Evolutionary conservation across 2,888 invertebrate genomes (phyloP), one percentile per base, ranked within the genome.

Genomic region (Cerceris ruficornis): DNA sequence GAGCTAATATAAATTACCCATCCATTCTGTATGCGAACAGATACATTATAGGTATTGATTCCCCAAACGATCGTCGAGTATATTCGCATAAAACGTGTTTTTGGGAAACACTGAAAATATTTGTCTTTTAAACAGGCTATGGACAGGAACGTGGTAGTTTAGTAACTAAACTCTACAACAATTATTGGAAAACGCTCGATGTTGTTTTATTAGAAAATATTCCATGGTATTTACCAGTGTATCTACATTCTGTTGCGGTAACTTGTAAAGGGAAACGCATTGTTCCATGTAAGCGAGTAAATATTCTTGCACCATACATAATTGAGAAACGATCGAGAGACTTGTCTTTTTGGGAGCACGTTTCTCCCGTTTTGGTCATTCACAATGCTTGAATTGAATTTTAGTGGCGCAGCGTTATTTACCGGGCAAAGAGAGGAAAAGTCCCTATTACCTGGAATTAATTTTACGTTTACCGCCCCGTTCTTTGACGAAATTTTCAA

Each of bases 81-180:
- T 70, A 28, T 6, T 14, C 39, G 0, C 52, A n/a, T n/a, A 8
- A 15, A 0, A 8, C 7, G 6, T 43, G 0, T 9, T 58, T 8
- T 2, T 13, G 6, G 69, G 52, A 42, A 72, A 54, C 46, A 28
- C 11, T 17, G 17, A 14, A 41, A 11, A n/a, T 41, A 57, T 61
- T 55, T 75, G 0, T 49, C 13, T 54, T 15, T 4, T n/a, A n/a
- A 13, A 15, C 85, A 95, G 98, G 98, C 4, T 97, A 97, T 93
- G 98, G 98, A 0, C 97, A 98, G 93, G 98, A 98, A 92, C 95
- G 95, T 88, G 98, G 98, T 11, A 97, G 98, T 64, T 96, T 99
- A 86, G 96, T 97, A 0, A 97, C 97, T 28, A 96, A 97, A 91
- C 93, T 98, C 64, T 95, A 95, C 74, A 98, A 98, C 90, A 96